Percentiles rank a stretch among this genome's conserved stretches.
Conservation (phyloP, 2,888 invertebrate genomes). For the Alloscopus bannaensis region DNA sequence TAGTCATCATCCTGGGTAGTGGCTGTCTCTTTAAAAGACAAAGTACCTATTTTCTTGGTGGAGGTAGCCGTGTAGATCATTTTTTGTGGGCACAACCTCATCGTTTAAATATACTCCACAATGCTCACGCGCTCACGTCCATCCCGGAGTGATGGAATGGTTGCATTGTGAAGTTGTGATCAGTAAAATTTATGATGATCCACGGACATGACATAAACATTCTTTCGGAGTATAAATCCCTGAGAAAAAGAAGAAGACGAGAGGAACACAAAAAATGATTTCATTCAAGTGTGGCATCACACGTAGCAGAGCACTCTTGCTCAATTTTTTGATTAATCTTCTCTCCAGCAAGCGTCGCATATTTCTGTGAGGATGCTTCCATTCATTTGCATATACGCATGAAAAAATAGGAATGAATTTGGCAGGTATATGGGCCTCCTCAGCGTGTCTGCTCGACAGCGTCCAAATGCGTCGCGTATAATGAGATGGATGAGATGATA, state of each 20-base stretch:
- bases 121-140: neutral
- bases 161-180: neutral
- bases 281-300: conserved; percentile 10
- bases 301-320: too few species aligned
- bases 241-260: neutral
- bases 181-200: conserved; percentile 17
- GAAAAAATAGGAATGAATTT: neutral
- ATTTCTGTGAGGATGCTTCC: neutral
- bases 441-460: neutral
- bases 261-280: conserved; percentile 13
- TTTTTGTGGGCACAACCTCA: too few species aligned
- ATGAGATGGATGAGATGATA: conserved; percentile 1
- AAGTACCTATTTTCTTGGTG: neutral
- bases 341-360: neutral
- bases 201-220: neutral
- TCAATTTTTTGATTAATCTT: neutral
- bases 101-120: neutral
- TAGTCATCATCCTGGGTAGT: neutral
- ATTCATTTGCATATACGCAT: conserved; percentile 11
- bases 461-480: neutral
- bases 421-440: neutral
- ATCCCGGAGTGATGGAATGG: conserved; percentile 1
- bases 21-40: neutral
- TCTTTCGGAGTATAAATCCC: neutral
- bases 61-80: too few species aligned